These are phyloP conservation scores for Brachionus calyciflorus DNA, from an alignment of 1,140 invertebrate species.

Conservation along the genomic window DNA sequence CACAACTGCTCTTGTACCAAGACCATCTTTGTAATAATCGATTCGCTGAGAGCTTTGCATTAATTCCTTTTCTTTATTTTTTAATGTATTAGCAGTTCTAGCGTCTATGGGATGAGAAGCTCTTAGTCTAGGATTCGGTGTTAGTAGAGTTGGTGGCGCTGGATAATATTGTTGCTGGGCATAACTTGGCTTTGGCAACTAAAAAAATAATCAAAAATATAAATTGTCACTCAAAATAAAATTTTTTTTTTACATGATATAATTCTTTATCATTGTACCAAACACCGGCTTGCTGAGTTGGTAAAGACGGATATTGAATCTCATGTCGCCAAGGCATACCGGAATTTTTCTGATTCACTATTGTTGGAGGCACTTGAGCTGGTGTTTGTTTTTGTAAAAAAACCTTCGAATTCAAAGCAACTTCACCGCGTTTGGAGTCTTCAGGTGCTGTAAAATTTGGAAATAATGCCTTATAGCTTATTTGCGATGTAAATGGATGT, in stretches of 20 bases:
- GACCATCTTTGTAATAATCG: conserved; percentile 45
- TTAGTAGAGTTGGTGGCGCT: conserved; percentile 10
- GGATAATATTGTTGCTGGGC: conserved; percentile 31
- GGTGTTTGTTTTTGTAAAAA: conserved; percentile 5
- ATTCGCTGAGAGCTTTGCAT: conserved; percentile 29
- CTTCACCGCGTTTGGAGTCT: not conserved
- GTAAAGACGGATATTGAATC: conserved; percentile 9
- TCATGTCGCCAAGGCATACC: conserved; percentile 29
- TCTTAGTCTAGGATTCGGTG: conserved; percentile 21
- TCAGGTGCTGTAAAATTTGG: conserved; percentile 41
- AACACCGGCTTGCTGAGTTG: conserved; percentile 30
- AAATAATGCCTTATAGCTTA: conserved; percentile 32
- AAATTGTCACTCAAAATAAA: not conserved
- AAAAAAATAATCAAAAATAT: not conserved
- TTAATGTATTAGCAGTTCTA: conserved; percentile 33
- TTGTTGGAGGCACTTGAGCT: conserved; percentile 10
- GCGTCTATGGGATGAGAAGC: not conserved
- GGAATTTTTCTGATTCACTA: conserved; percentile 30
- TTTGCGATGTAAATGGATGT: conserved; percentile 42
- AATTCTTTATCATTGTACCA: conserved; percentile 41
- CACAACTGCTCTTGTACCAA: conserved; percentile 13
- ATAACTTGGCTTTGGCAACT: conserved; percentile 35
- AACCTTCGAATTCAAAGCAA: not conserved
- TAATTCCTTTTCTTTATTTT: conserved; percentile 41
- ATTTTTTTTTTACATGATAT: conserved; percentile 28